Evolutionary conservation across 2,888 invertebrate genomes (phyloP).

Genomic region (Cheilosia variabilis): DNA sequence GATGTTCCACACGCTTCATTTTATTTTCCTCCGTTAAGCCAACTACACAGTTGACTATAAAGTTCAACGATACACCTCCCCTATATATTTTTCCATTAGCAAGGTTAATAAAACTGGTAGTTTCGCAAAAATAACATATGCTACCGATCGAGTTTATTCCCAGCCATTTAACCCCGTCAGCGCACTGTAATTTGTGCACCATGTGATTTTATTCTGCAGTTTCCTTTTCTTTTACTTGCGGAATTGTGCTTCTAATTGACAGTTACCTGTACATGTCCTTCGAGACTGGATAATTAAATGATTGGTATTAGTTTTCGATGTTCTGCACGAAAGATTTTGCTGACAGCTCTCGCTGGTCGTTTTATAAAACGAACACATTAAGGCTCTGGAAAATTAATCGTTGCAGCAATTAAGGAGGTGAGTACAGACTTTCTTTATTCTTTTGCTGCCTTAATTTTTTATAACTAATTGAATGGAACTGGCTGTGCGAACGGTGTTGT

Average conservation of each 20-base stretch:
- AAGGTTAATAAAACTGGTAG: conserved; percentile 15
- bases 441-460: no score
- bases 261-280: conserved; percentile 19
- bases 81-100: neutral
- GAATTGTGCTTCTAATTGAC: conserved; percentile 24
- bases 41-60: neutral
- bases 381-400: neutral
- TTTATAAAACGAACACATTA: neutral
- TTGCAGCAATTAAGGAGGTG: no score
- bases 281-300: conserved; percentile 16
- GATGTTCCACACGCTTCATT: no score
- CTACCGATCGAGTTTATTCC: conserved; percentile 6
- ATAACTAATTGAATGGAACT: no score
- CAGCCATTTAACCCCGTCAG: conserved; percentile 27
- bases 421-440: no score
- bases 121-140: neutral
- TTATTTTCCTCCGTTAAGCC: no score
- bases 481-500: no score
- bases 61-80: neutral
- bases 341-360: neutral
- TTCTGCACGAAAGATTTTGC: neutral
- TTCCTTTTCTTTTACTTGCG: neutral
- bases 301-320: conserved; percentile 8
- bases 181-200: conserved; percentile 30
- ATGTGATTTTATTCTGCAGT: conserved; percentile 24